phyloP scores from a whole-genome alignment of 2,888 invertebrate species.

The Dynastes grantii region DNA sequence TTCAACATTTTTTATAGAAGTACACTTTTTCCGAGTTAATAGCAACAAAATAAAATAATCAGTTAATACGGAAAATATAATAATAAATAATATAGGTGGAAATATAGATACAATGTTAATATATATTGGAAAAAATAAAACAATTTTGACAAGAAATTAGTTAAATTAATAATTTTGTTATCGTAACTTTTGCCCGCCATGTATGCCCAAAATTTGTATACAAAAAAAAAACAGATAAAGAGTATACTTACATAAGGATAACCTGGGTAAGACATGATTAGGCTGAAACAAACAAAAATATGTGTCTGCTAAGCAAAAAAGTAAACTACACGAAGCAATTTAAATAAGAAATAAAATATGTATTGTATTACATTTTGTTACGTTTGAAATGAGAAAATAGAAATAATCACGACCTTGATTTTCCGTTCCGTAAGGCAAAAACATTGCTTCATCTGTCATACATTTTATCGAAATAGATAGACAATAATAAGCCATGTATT shows the following conservation, averaged over 20 bases:
- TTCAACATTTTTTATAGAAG: no score
- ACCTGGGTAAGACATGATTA: constrained; percentile 66
- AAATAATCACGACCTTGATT: not conserved
- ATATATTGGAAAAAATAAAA: not conserved
- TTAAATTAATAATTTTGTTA: not conserved
- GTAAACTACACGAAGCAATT: not conserved
- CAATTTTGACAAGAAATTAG: not conserved
- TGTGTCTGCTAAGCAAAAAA: not conserved
- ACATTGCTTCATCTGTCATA: not conserved
- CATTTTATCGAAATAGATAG: not conserved
- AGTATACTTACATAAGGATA: constrained; percentile 49
- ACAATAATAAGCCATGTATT: not conserved
- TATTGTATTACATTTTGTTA: not conserved
- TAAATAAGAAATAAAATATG: not conserved
- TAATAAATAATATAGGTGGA: no score
- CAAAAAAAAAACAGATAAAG: not conserved
- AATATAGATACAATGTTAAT: no score
- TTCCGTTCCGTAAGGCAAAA: not conserved
- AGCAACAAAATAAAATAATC: no score
- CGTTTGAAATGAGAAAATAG: not conserved
- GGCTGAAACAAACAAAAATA: constrained; percentile 43
- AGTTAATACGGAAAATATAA: no score
- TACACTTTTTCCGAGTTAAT: no score
- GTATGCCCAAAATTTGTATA: not conserved
- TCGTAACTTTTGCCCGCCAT: not conserved